phyloP scores from a whole-genome alignment of 2,888 invertebrate species.

The Hyalella azteca region DNA sequence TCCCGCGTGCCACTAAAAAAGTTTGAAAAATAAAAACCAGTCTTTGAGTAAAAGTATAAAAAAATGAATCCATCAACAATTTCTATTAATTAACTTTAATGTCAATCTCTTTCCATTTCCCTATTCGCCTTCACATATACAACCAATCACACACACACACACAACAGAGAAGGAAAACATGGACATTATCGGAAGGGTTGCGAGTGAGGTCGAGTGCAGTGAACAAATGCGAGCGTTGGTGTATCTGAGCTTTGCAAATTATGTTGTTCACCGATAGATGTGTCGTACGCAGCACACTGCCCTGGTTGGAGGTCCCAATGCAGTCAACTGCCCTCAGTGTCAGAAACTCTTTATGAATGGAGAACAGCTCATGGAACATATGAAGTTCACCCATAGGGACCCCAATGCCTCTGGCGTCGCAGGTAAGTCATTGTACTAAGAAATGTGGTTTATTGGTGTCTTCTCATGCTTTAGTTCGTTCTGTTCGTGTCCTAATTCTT shows the following conservation, averaged over 20 bases:
- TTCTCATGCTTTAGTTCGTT: background rate
- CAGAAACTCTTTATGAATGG: conserved; percentile 93
- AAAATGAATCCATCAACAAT: too few species aligned
- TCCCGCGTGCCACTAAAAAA: too few species aligned
- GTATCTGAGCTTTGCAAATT: conserved; percentile 31
- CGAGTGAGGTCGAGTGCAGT: conserved; percentile 17
- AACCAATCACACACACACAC: too few species aligned
- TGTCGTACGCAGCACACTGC: conserved; percentile 82
- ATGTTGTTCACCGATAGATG: conserved; percentile 40
- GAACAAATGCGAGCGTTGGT: conserved; percentile 30
- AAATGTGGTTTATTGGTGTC: conserved; percentile 64
- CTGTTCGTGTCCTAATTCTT: too few species aligned
- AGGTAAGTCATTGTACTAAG: conserved; percentile 69
- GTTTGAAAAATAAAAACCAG: too few species aligned
- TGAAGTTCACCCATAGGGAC: conserved; percentile 94
- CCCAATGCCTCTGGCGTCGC: conserved; percentile 86
- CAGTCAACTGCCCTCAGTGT: conserved; percentile 90
- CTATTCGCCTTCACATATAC: too few species aligned
- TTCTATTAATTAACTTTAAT: too few species aligned
- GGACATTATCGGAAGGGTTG: conserved; percentile 20
- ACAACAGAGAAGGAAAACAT: too few species aligned
- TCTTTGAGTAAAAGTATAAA: too few species aligned
- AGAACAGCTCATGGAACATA: conserved; percentile 92
- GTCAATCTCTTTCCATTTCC: too few species aligned
- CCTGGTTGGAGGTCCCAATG: conserved; percentile 88